Percentiles rank a stretch among this genome's conserved stretches.
These are phyloP conservation scores for Lepidocolaptes lacrymiger DNA, from an alignment of 2,797 vertebrate species.

Conservation along the genomic window DNA sequence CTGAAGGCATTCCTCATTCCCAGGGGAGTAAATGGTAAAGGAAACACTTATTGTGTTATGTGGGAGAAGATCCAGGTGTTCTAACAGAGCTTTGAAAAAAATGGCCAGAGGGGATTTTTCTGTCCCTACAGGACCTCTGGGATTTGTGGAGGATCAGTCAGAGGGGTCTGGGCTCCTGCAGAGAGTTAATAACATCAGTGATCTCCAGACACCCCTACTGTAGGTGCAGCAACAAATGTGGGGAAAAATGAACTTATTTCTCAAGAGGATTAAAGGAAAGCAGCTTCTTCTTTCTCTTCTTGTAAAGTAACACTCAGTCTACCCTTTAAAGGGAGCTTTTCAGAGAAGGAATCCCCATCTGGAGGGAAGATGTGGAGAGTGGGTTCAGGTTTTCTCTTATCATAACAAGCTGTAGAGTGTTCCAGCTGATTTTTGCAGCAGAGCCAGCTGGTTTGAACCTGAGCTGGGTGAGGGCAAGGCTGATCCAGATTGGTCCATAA, in stretches of 20 bases:
- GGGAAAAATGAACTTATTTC: background rate
- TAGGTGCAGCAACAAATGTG: background rate
- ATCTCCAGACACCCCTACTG: background rate
- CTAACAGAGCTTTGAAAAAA: background rate
- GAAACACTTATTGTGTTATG: background rate
- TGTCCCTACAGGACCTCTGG: background rate
- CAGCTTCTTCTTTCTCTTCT: background rate
- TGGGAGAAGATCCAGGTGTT: background rate
- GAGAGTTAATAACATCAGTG: background rate
- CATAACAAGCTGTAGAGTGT: background rate
- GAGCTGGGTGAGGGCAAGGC: background rate
- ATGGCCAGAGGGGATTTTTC: background rate
- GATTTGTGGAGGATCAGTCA: background rate
- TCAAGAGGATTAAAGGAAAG: background rate
- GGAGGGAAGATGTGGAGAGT: background rate
- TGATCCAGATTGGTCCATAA: background rate
- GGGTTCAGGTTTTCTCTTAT: background rate
- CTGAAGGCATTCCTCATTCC: background rate
- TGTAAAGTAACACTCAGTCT: background rate
- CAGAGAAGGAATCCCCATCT: background rate
- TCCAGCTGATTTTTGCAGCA: background rate
- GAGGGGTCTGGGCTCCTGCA: background rate
- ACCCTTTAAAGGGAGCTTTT: background rate
- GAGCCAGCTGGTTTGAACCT: background rate
- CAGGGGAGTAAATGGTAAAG: background rate